A percentile compares a stretch with the other conserved stretches of the same genome.
Evolutionary conservation across 2,113 vertebrate species (phyloP).

Genomic region (Sturnira hondurensis): DNA sequence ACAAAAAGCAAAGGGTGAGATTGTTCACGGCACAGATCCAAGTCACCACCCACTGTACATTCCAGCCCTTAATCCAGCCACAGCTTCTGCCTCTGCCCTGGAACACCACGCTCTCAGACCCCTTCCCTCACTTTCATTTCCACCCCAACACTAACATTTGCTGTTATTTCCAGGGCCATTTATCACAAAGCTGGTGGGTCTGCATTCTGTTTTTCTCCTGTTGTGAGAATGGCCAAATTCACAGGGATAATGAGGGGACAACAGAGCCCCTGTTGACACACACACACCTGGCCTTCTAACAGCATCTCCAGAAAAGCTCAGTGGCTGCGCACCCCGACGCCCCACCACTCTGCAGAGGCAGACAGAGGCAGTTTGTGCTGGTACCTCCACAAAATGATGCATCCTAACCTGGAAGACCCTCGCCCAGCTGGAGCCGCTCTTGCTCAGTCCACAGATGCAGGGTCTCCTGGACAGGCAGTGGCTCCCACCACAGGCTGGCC

Average conservation of each 20-base stretch:
- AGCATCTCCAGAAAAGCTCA: not conserved
- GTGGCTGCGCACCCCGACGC: not conserved
- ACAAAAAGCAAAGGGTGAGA: not conserved
- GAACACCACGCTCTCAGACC: fast-evolving
- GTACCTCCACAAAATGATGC: not conserved
- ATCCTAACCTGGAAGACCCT: fast-evolving
- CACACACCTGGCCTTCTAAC: not conserved
- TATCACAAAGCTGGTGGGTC: not conserved
- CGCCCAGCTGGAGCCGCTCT: not conserved
- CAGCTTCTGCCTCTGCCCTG: not conserved
- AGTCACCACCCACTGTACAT: not conserved
- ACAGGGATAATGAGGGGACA: not conserved
- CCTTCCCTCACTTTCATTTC: not conserved
- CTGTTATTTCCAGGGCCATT: not conserved
- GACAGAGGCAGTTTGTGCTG: fast-evolving
- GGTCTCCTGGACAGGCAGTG: not conserved
- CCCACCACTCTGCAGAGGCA: fast-evolving
- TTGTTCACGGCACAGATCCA: fast-evolving
- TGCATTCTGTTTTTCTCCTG: not conserved
- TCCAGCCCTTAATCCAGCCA: not conserved
- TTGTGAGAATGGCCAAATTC: not conserved
- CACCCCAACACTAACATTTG: not conserved
- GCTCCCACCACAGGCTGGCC: too few species aligned
- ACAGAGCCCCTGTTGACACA: fast-evolving
- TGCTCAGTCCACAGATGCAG: not conserved